A percentile compares a stretch with the other conserved stretches of the same genome.
Evolutionary conservation across 2,797 vertebrate genomes (phyloP).

Genomic region (Myripristis jacobus): DNA sequence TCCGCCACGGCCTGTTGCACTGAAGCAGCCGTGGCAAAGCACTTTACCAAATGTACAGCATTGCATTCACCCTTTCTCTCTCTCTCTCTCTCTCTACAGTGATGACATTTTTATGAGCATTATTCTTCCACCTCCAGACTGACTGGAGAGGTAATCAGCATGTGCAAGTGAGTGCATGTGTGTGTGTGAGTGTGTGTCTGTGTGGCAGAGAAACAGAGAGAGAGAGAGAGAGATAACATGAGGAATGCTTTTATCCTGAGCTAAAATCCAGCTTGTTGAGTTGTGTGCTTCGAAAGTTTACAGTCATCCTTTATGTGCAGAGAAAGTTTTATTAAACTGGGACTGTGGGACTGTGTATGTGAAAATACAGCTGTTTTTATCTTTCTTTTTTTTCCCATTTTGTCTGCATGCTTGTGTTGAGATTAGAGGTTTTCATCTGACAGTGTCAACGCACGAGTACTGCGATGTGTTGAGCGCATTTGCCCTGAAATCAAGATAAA

Average conservation of each 20-base stretch:
- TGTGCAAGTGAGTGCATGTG: background rate
- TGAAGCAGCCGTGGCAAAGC: background rate
- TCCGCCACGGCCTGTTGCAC: slow-evolving; percentile 6
- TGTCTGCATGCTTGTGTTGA: slow-evolving; percentile 28
- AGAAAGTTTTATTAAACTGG: slow-evolving; percentile 65
- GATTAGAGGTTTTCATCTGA: slow-evolving; percentile 33
- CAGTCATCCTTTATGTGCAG: slow-evolving; percentile 36
- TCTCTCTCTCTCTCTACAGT: slow-evolving; percentile 20
- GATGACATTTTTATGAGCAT: slow-evolving; percentile 62
- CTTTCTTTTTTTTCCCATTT: no score
- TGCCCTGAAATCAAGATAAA: slow-evolving; percentile 36
- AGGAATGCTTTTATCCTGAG: slow-evolving; percentile 28
- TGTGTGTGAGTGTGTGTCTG: slow-evolving; percentile 15
- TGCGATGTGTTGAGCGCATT: slow-evolving; percentile 18
- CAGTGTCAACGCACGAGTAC: background rate
- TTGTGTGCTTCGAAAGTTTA: slow-evolving; percentile 42
- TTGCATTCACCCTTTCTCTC: background rate
- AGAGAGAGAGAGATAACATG: slow-evolving; percentile 22
- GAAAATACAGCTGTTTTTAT: slow-evolving; percentile 71
- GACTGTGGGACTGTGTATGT: slow-evolving; percentile 57
- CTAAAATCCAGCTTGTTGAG: slow-evolving; percentile 44
- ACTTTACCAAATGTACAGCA: slow-evolving; percentile 31
- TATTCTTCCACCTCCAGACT: slow-evolving; percentile 50
- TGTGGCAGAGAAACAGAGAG: background rate
- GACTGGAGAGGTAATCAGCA: slow-evolving; percentile 54